phyloP scores from a whole-genome alignment of 2,797 vertebrate species.

The Odontamblyopus lacepedii region DNA sequence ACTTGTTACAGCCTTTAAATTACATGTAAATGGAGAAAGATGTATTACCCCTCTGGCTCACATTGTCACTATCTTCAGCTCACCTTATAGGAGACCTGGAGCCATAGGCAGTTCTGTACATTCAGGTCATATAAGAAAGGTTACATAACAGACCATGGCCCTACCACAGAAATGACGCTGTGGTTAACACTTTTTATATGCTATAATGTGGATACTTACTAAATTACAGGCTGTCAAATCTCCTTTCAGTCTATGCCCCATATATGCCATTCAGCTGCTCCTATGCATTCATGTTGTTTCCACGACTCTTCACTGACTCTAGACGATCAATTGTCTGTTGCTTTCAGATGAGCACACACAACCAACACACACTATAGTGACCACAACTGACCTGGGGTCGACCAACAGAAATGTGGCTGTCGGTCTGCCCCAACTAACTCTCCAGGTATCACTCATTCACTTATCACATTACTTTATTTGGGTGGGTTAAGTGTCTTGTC shows the following conservation, averaged over 20 bases:
- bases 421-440: not conserved
- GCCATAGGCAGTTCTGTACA: slow-evolving; percentile 7
- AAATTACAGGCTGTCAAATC: slow-evolving; percentile 44
- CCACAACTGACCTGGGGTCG: not conserved
- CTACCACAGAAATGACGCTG: slow-evolving; percentile 24
- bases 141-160: slow-evolving; percentile 34
- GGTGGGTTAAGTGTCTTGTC: not conserved
- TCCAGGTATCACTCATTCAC: not conserved
- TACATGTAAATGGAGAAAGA: slow-evolving; percentile 42
- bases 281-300: slow-evolving; percentile 4
- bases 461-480: not conserved
- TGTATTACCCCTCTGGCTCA: slow-evolving; percentile 24
- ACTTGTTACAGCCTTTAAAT: slow-evolving; percentile 37
- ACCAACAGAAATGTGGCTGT: not conserved
- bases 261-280: slow-evolving; percentile 28
- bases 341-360: too few relatives aligned
- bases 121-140: not conserved
- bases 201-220: slow-evolving; percentile 34
- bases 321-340: not conserved
- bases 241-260: slow-evolving; percentile 31
- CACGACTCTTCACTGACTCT: not conserved
- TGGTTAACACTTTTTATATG: slow-evolving; percentile 36
- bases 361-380: not conserved
- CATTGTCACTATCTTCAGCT: slow-evolving; percentile 10
- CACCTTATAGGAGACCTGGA: slow-evolving; percentile 6